Evolutionary conservation across 2,888 invertebrate species (phyloP).

Genomic region (Watsonalla binaria): DNA sequence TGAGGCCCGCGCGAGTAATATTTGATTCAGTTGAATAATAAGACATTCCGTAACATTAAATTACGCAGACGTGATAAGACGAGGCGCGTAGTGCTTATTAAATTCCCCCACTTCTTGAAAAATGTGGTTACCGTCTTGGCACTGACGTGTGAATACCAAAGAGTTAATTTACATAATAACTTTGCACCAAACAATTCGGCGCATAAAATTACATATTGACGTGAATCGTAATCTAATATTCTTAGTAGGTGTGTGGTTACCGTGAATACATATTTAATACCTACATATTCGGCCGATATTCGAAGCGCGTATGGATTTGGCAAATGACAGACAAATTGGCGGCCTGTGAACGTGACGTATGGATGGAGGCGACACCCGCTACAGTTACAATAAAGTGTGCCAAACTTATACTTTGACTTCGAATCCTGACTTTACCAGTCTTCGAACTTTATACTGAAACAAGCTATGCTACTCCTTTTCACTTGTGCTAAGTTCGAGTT

Average conservation of each 20-base stretch:
- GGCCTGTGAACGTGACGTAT: slow-evolving; percentile 56
- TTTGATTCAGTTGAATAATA: not conserved
- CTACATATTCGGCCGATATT: slow-evolving; percentile 39
- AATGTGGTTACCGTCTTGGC: slow-evolving; percentile 16
- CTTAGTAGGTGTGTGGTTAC: slow-evolving; percentile 20
- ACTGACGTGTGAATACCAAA: slow-evolving; percentile 24
- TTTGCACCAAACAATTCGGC: slow-evolving; percentile 8
- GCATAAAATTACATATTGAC: slow-evolving; percentile 18
- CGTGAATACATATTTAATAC: slow-evolving; percentile 23
- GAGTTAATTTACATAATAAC: slow-evolving; percentile 19
- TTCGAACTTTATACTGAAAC: slow-evolving; percentile 7
- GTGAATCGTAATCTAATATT: slow-evolving; percentile 21
- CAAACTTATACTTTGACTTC: slow-evolving; percentile 27
- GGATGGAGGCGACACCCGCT: slow-evolving; percentile 43
- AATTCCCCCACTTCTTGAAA: slow-evolving; percentile 22
- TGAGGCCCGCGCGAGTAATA: not conserved
- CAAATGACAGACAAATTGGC: slow-evolving; percentile 67
- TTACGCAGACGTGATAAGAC: not conserved
- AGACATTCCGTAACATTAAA: not conserved
- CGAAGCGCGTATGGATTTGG: slow-evolving; percentile 55
- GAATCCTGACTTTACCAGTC: slow-evolving; percentile 17
- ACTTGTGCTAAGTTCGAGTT: not conserved
- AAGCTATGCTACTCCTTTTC: not conserved
- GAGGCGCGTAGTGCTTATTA: slow-evolving; percentile 8
- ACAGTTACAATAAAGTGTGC: slow-evolving; percentile 24